phyloP scores from a whole-genome alignment of 2,797 vertebrate species.

The Triplophysa bombifrons region DNA sequence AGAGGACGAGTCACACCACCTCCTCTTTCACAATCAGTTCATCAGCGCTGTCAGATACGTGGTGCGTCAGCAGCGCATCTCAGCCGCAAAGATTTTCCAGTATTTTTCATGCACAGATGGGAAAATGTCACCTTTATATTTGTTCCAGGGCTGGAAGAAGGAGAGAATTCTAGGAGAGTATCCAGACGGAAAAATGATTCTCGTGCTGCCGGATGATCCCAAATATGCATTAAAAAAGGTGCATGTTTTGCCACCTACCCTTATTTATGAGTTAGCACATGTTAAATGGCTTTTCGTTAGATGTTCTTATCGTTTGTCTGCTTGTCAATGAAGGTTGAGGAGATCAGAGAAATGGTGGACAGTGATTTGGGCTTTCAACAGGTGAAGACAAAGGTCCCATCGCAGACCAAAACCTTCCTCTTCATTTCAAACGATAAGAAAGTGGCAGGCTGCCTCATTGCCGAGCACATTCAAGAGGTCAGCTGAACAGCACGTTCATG shows the following conservation, averaged over 20 bases:
- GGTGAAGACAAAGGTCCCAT: constrained; percentile 91
- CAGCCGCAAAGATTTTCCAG: background rate
- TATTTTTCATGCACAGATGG: background rate
- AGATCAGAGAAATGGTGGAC: constrained; percentile 99
- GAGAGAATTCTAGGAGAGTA: constrained; percentile 95
- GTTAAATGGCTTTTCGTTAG: background rate
- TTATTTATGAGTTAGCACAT: background rate
- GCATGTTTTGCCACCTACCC: background rate
- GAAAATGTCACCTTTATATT: background rate
- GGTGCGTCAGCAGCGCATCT: constrained; percentile 72
- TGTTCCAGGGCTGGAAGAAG: constrained; percentile 94
- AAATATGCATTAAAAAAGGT: constrained; percentile 99
- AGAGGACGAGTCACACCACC: constrained; percentile 96
- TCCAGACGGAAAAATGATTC: constrained; percentile 97
- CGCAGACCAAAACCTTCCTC: constrained; percentile 96
- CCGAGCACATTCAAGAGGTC: constrained; percentile 98
- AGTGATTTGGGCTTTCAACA: constrained; percentile 98
- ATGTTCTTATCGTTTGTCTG: background rate
- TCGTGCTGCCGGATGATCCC: constrained; percentile 98
- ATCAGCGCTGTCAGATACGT: constrained; percentile 98
- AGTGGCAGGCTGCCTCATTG: constrained; percentile 95
- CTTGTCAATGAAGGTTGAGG: constrained; percentile 84
- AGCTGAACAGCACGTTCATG: constrained; percentile 54
- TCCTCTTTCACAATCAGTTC: constrained; percentile 98
- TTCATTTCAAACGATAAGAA: constrained; percentile 99